phyloP scores from a whole-genome alignment of 2,888 invertebrate genomes.

The Chaitophorus viminalis region DNA sequence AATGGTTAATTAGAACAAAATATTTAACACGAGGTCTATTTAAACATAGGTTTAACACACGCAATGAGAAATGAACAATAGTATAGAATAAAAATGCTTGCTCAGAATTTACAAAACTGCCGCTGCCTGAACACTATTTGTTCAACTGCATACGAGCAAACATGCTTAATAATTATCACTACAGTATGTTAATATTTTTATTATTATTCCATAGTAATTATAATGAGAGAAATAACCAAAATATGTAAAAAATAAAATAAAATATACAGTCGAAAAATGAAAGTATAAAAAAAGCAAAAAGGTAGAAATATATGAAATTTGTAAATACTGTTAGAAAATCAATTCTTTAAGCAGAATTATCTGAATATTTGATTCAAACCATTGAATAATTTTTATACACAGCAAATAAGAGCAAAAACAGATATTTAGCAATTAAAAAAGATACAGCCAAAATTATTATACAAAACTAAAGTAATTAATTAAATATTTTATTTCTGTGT shows the following conservation, averaged over 20 bases:
- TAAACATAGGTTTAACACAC: slow-evolving; percentile 10
- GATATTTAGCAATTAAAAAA: too few species aligned
- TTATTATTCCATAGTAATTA: slow-evolving; percentile 17
- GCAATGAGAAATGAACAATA: slow-evolving; percentile 1
- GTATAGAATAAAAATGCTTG: slow-evolving; percentile 19
- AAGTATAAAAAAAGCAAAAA: slow-evolving; percentile 5
- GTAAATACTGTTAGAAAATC: too few species aligned
- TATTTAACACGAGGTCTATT: slow-evolving; percentile 3
- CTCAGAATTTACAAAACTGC: neutral
- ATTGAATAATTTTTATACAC: too few species aligned
- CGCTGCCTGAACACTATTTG: slow-evolving; percentile 35
- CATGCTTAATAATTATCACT: slow-evolving; percentile 33
- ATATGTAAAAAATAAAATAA: neutral
- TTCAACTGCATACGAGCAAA: slow-evolving; percentile 50
- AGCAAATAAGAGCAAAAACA: too few species aligned
- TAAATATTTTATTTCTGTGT: too few species aligned
- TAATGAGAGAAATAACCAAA: neutral
- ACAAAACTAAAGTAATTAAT: too few species aligned
- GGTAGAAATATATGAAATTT: too few species aligned
- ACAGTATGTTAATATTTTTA: slow-evolving; percentile 22
- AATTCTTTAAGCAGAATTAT: too few species aligned
- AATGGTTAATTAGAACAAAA: slow-evolving; percentile 1
- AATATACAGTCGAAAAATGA: neutral
- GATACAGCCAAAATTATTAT: too few species aligned
- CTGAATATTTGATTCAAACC: too few species aligned